Evolutionary conservation across 1,140 invertebrate species (phyloP).

Genomic region (Arctopsyche grandis): DNA sequence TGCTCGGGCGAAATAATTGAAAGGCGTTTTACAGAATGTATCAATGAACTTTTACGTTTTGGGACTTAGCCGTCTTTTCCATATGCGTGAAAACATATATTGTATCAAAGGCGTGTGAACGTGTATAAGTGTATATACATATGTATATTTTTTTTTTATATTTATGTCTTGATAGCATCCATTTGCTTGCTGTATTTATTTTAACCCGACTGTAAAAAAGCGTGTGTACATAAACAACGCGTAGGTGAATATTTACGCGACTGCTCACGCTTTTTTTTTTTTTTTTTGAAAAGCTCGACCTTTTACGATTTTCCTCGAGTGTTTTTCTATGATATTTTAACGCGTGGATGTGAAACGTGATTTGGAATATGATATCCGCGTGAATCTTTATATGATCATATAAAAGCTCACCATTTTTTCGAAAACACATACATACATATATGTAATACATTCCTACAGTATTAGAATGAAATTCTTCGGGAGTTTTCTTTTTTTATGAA

Average conservation of each 20-base stretch:
- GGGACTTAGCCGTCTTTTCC: too few species aligned
- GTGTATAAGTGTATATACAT: too few species aligned
- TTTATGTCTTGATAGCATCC: slow-evolving; percentile 22
- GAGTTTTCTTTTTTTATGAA: too few species aligned
- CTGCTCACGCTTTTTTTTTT: background rate
- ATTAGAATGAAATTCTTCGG: too few species aligned
- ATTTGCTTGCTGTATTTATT: slow-evolving; percentile 22
- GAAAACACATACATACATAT: too few species aligned
- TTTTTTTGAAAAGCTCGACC: background rate
- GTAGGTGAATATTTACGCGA: slow-evolving; percentile 28
- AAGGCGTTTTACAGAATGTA: slow-evolving; percentile 20
- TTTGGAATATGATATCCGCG: slow-evolving; percentile 8
- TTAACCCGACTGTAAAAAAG: slow-evolving; percentile 11
- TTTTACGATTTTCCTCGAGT: slow-evolving; percentile 18
- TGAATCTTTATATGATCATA: background rate
- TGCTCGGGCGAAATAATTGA: slow-evolving; percentile 13
- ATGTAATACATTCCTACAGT: too few species aligned
- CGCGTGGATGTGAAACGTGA: slow-evolving; percentile 21
- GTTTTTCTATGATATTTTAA: slow-evolving; percentile 24
- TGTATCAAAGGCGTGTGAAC: too few species aligned
- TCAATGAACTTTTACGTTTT: background rate
- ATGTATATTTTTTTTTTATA: slow-evolving; percentile 3
- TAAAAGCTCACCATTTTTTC: background rate
- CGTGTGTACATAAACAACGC: slow-evolving; percentile 3
- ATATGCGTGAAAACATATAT: background rate